Evolutionary conservation across 2,888 invertebrate genomes (phyloP), one percentile per base, ranked within the genome.

Genomic region (Bellardia bayeri): DNA sequence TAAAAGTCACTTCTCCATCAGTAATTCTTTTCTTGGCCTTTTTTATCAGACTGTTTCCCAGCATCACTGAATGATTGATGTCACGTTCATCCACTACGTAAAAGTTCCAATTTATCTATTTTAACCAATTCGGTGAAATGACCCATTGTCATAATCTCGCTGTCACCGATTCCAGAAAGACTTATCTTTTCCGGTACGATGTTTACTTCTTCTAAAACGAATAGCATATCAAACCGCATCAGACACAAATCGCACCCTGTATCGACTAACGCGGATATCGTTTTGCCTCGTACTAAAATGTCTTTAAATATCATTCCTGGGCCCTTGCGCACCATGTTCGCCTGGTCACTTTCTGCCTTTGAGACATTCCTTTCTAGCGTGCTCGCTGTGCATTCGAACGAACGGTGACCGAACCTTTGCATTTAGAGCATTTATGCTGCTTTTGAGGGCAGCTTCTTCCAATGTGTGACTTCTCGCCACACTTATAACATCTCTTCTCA

Each of bases 221-320:
- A 79, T 0, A 79, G 49, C 79, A 79, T 49, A 14, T 79, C 45
- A 2, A 61, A 37, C 0, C 80, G 61, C 13, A 68, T 30, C 1
- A 79, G 2, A n/a, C 69, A 79, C 3, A 69, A 0, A 14, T 69
- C 66, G 14, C 79, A 69, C 5, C 79, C 79, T 7, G 69, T 79
- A 42, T 64, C 72, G 2, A 81, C 42, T 4, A 81, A 37, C 58
- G 49, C 69, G 2, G 58, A 61, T 37, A 61, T 23, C 1, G 2
- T 7, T 33, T 68, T 79, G 1, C 40, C 68, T 8, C 56, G 8
- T 11, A 68, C 33, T 11, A 11, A 33, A 4, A 68, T 33, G 40
- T 68, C 56, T 33, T 78, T 78, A 4, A 78, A 78, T 45, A 78
- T 5, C 7, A 78, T 16, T 14, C 78, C 54, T 9, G 56, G 66